Percentiles rank a stretch among this genome's conserved stretches.
Evolutionary conservation across 2,113 vertebrate species (phyloP).

Genomic region (Pygoscelis adeliae): DNA sequence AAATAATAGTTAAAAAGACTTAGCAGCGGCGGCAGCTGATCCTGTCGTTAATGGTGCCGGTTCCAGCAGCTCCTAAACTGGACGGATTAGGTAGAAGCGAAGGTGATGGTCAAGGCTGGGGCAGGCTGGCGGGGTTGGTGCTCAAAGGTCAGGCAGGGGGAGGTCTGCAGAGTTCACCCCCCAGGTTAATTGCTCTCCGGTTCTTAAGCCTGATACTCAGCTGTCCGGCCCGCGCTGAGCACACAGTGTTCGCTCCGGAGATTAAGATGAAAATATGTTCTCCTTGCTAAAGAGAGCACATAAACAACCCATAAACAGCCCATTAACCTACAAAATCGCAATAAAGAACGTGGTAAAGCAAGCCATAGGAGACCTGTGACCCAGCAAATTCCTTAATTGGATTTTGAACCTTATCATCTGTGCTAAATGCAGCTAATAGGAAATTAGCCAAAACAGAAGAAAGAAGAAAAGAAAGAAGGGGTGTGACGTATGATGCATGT

Average conservation of each 20-base stretch:
- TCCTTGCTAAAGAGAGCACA: constrained; percentile 40
- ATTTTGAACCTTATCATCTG: neutral
- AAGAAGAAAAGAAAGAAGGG: neutral
- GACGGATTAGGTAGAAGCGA: neutral
- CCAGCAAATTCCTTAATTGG: constrained; percentile 43
- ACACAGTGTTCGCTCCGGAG: neutral
- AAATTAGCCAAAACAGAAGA: neutral
- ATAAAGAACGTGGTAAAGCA: neutral
- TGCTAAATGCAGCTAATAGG: neutral
- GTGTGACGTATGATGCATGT: fast-evolving
- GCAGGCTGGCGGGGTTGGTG: neutral
- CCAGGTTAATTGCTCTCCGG: constrained; percentile 1
- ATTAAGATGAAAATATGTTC: constrained; percentile 55
- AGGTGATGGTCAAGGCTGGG: constrained; percentile 29
- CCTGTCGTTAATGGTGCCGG: fast-evolving
- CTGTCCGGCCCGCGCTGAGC: neutral
- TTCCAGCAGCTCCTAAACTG: neutral
- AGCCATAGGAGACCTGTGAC: constrained; percentile 51
- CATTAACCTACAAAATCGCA: constrained; percentile 57
- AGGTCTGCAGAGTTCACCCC: neutral
- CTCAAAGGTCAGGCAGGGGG: neutral
- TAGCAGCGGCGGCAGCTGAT: neutral
- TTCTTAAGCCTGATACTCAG: neutral
- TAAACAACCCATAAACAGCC: constrained; percentile 62
- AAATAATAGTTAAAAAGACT: neutral